These are phyloP conservation scores for Saiga tatarica DNA, from an alignment of 2,113 vertebrate species.

Conservation along the genomic window DNA sequence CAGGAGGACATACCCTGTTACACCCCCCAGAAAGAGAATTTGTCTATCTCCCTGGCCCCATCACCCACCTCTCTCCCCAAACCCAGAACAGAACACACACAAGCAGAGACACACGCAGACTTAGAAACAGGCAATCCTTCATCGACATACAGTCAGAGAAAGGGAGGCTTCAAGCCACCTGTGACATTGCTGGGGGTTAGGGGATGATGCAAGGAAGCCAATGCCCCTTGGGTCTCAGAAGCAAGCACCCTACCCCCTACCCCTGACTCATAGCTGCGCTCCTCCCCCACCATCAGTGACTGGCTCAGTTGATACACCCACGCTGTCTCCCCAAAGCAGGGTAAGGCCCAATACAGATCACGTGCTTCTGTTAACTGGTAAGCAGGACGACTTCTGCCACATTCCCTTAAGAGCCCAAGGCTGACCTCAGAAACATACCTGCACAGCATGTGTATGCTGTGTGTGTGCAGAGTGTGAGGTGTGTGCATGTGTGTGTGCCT, in stretches of 20 bases:
- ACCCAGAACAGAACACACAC: neutral
- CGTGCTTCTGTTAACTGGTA: neutral
- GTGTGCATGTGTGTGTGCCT: neutral
- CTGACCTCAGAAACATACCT: neutral
- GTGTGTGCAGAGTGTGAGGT: neutral
- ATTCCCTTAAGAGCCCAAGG: neutral
- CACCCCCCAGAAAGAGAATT: rapidly evolving
- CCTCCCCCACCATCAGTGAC: neutral
- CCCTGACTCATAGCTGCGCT: neutral
- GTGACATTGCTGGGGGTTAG: neutral
- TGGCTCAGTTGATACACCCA: neutral
- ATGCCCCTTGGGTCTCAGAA: neutral
- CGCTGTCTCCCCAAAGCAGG: neutral
- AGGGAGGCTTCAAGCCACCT: neutral
- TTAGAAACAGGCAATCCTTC: neutral
- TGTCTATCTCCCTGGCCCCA: neutral
- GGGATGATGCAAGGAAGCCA: neutral
- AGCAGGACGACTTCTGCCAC: neutral
- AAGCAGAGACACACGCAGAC: neutral
- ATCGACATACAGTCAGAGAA: neutral
- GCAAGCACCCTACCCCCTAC: neutral
- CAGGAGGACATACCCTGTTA: rapidly evolving
- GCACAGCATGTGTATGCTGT: neutral
- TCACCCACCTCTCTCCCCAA: neutral
- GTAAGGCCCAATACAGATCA: neutral